Percentiles rank a stretch among this genome's conserved stretches.
Evolutionary conservation across 2,797 vertebrate species (phyloP).

Genomic region (Rhinophrynus dorsalis): DNA sequence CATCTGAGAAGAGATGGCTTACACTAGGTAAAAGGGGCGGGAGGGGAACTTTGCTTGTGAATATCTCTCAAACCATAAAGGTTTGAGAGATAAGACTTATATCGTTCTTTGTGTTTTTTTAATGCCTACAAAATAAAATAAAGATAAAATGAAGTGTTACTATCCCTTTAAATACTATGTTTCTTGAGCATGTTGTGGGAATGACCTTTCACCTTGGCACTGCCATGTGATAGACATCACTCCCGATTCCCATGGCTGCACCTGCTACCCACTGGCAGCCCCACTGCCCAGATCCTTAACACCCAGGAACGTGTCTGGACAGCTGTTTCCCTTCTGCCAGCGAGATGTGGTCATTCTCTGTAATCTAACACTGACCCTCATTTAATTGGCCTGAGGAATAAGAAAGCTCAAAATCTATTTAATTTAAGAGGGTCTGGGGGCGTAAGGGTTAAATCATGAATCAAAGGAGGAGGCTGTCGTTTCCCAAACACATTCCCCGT

Average conservation of each 20-base stretch:
- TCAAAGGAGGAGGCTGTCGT: not conserved
- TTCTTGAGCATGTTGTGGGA: not conserved
- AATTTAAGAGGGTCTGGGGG: conserved; percentile 31
- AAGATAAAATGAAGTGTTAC: too few relatives aligned
- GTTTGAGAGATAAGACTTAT: too few relatives aligned
- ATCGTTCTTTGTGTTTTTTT: too few relatives aligned
- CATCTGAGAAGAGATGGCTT: too few relatives aligned
- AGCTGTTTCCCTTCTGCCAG: too few relatives aligned
- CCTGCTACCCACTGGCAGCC: conserved; percentile 35
- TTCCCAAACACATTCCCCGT: not conserved
- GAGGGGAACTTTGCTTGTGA: too few relatives aligned
- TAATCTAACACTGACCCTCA: conserved; percentile 15
- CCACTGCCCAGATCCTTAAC: conserved; percentile 26
- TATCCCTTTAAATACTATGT: too few relatives aligned
- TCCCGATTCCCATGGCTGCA: not conserved
- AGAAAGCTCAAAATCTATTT: conserved; percentile 26
- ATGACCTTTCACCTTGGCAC: conserved; percentile 1
- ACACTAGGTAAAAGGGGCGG: too few relatives aligned
- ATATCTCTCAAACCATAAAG: too few relatives aligned
- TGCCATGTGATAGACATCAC: too few relatives aligned
- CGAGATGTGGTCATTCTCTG: not conserved
- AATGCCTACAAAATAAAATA: too few relatives aligned
- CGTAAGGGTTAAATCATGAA: not conserved
- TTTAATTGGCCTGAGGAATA: conserved; percentile 50
- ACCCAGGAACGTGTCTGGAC: conserved; percentile 45